Evolutionary conservation across 2,113 vertebrate genomes (phyloP).

Genomic region (Copsychus sechellarum): DNA sequence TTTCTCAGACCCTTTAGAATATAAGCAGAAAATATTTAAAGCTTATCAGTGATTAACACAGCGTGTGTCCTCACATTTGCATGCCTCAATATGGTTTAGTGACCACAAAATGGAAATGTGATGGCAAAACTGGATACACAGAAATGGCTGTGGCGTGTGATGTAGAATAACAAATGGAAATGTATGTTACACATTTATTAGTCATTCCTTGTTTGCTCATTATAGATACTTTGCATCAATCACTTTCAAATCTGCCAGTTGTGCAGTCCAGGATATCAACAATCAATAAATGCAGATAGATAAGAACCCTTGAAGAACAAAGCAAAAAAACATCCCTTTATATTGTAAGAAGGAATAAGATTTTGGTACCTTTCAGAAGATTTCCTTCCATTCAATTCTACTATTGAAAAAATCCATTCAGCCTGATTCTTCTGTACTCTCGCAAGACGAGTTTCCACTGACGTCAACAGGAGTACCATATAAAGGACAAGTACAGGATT

Average conservation of each 20-base stretch:
- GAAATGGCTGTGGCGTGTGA: neutral
- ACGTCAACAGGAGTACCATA: neutral
- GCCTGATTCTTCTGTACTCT: neutral
- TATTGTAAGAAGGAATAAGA: neutral
- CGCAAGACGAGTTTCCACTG: neutral
- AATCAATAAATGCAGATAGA: neutral
- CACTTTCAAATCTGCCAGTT: neutral
- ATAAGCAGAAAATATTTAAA: conserved; percentile 33
- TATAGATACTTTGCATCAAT: neutral
- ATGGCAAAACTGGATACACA: neutral
- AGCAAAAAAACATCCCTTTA: neutral
- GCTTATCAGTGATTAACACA: neutral
- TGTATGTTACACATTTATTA: neutral
- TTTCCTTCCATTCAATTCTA: neutral
- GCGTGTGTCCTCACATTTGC: neutral
- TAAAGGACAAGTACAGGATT: neutral
- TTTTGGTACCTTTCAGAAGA: neutral
- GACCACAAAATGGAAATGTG: neutral
- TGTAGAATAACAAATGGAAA: neutral
- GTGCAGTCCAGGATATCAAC: neutral
- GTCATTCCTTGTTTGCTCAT: neutral
- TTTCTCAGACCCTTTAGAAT: neutral
- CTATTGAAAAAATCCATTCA: neutral
- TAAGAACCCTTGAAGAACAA: neutral
- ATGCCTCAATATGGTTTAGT: neutral